A percentile compares a stretch with the other conserved stretches of the same genome.
phyloP scores from a whole-genome alignment of 2,888 invertebrate species.

The Torymus tubicola region DNA sequence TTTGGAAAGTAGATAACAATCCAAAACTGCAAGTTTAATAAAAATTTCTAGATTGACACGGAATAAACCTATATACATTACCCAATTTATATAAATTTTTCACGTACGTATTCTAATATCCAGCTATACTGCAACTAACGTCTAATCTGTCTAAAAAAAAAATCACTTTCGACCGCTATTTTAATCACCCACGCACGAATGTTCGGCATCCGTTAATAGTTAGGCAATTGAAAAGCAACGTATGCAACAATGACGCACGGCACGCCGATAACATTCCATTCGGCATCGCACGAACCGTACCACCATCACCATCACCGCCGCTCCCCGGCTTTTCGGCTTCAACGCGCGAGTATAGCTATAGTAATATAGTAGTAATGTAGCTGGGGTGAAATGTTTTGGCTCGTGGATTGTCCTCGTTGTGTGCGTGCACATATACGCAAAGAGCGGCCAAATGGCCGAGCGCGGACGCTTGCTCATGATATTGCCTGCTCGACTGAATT shows the following conservation, averaged over 20 bases:
- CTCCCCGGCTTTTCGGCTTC: not conserved
- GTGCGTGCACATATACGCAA: not conserved
- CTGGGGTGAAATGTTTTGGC: slow-evolving; percentile 48
- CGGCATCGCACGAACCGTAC: slow-evolving; percentile 4
- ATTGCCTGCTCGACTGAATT: slow-evolving; percentile 72
- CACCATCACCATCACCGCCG: not conserved
- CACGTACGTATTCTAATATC: too few species aligned
- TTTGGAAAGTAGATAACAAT: too few species aligned
- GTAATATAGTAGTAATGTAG: slow-evolving; percentile 22
- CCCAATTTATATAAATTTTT: too few species aligned
- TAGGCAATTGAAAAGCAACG: slow-evolving; percentile 64
- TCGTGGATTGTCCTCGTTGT: not conserved
- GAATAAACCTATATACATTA: too few species aligned
- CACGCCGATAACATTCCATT: slow-evolving; percentile 69
- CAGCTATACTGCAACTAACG: too few species aligned
- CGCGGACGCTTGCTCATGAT: slow-evolving; percentile 63
- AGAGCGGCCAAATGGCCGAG: slow-evolving; percentile 67
- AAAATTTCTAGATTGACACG: too few species aligned
- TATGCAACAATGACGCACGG: slow-evolving; percentile 68
- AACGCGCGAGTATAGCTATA: not conserved
- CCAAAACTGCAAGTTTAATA: too few species aligned
- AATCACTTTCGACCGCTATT: too few species aligned
- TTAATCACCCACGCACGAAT: too few species aligned
- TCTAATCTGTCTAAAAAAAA: too few species aligned
- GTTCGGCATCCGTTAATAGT: slow-evolving; percentile 64